A percentile compares a stretch with the other conserved stretches of the same genome.
Conservation (phyloP, 2,888 invertebrate genomes). For the Scaptodrosophila latifasciaeformis region DNA sequence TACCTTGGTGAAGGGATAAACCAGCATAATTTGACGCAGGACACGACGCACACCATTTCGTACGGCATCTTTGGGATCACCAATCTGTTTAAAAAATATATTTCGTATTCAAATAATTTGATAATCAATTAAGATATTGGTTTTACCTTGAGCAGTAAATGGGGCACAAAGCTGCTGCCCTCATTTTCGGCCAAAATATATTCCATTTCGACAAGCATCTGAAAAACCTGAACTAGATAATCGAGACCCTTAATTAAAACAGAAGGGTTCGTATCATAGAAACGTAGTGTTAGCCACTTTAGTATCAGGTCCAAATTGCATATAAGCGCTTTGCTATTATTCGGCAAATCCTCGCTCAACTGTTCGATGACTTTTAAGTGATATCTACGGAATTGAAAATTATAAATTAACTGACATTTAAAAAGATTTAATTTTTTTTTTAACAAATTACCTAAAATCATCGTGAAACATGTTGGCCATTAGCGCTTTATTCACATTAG, state of each 20-base stretch:
- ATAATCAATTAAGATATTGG: not conserved
- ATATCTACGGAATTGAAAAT: constrained; percentile 79
- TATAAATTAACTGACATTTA: too few species aligned
- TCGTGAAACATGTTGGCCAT: constrained; percentile 94
- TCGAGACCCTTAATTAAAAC: constrained; percentile 96
- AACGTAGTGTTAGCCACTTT: constrained; percentile 96
- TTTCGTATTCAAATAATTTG: not conserved
- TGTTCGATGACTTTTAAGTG: constrained; percentile 97
- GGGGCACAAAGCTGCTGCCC: constrained; percentile 95
- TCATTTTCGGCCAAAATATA: constrained; percentile 94
- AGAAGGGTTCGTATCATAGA: constrained; percentile 99
- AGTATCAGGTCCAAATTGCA: constrained; percentile 95
- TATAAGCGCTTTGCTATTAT: constrained; percentile 86
- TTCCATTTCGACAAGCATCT: constrained; percentile 84
- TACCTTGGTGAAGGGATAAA: constrained; percentile 92
- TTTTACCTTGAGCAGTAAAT: constrained; percentile 90
- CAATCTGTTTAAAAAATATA: constrained; percentile 79
- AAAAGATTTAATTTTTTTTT: not conserved
- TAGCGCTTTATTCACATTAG: constrained; percentile 90
- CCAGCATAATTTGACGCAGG: constrained; percentile 87
- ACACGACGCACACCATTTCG: constrained; percentile 91
- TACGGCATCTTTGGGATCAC: constrained; percentile 97
- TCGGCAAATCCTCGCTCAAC: constrained; percentile 87
- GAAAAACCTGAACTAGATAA: constrained; percentile 89
- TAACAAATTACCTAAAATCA: constrained; percentile 84